Evolutionary conservation across 53 echinoderm and acorn worm species (phyloP).

Genomic region (Paracentrotus lividus): DNA sequence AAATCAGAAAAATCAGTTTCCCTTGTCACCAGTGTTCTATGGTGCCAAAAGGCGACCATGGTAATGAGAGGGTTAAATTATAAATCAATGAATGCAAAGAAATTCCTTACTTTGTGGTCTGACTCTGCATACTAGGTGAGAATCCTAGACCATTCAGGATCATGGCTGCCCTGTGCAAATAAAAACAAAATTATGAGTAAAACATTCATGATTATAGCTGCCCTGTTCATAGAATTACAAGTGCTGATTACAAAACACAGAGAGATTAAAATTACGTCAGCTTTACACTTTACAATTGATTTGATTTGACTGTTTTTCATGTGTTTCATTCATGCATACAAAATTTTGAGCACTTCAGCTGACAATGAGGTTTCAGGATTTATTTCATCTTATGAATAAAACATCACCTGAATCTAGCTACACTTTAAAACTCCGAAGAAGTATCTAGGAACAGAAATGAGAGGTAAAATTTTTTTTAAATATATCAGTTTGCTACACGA

Average conservation of each 20-base stretch:
- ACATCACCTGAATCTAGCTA: too few relatives aligned
- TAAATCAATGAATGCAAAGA: neutral
- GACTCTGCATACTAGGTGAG: conserved; percentile 88
- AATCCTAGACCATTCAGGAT: conserved; percentile 94
- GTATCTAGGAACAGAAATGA: neutral
- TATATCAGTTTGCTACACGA: too few relatives aligned
- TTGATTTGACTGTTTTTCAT: too few relatives aligned
- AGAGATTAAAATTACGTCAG: neutral
- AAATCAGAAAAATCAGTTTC: too few relatives aligned
- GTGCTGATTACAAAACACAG: too few relatives aligned
- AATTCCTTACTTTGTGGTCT: conserved; percentile 81
- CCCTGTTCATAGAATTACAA: too few relatives aligned
- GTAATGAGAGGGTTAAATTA: too few relatives aligned
- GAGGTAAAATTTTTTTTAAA: neutral
- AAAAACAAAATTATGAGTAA: neutral
- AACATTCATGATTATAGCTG: too few relatives aligned
- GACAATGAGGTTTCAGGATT: neutral
- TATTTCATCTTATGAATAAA: too few relatives aligned
- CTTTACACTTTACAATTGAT: neutral
- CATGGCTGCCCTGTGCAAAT: conserved; percentile 84
- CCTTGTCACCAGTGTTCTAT: too few relatives aligned
- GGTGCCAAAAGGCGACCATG: too few relatives aligned
- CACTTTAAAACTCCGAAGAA: neutral
- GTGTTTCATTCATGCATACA: neutral
- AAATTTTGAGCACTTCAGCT: neutral